phyloP scores from a whole-genome alignment of 92 coral and sea anemone genomes.

The Porites lobata region DNA sequence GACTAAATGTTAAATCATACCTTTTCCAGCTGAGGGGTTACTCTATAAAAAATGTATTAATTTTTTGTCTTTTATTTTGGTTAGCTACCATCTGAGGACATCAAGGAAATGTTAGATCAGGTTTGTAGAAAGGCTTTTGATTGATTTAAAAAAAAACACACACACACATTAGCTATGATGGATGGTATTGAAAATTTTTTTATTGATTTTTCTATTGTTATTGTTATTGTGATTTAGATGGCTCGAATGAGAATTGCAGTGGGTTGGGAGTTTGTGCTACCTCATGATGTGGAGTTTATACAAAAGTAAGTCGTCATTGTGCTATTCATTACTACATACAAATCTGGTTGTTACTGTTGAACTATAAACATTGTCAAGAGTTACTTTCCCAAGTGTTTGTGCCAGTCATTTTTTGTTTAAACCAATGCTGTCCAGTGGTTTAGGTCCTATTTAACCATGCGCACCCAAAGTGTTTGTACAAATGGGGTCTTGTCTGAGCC shows the following conservation, averaged over 20 bases:
- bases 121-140: slow-evolving; percentile 46
- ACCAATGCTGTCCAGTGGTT: too few relatives aligned
- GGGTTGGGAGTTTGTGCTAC: slow-evolving; percentile 97
- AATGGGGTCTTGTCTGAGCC: too few relatives aligned
- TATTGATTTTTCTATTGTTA: not conserved
- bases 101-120: slow-evolving; percentile 93
- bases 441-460: too few relatives aligned
- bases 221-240: slow-evolving; percentile 67
- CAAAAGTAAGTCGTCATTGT: slow-evolving; percentile 77
- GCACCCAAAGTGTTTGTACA: too few relatives aligned
- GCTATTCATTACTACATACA: not conserved
- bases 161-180: not conserved
- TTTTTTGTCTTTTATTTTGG: not conserved
- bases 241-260: slow-evolving; percentile 89
- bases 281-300: slow-evolving; percentile 88
- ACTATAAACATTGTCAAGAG: too few relatives aligned
- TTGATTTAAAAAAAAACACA: not conserved
- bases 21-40: too few relatives aligned
- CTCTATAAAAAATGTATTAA: too few relatives aligned
- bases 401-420: too few relatives aligned
- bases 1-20: too few relatives aligned
- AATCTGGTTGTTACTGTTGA: not conserved
- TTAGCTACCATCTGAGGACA: slow-evolving; percentile 94
- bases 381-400: too few relatives aligned
- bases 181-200: not conserved